Evolutionary conservation across 2,888 invertebrate species (phyloP).

Genomic region (Protodeltote pygarga): DNA sequence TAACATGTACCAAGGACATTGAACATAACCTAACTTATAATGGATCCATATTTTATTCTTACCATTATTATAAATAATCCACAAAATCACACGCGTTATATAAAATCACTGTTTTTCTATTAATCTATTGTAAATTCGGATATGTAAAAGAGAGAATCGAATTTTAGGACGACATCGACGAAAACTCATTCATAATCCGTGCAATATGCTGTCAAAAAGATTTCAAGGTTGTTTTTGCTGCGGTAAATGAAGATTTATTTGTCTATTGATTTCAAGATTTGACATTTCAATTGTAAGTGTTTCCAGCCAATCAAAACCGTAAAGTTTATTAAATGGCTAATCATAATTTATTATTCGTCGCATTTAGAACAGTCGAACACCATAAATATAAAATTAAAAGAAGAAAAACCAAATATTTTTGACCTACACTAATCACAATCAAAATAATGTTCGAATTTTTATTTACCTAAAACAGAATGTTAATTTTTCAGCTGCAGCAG

Average conservation of each 20-base stretch:
- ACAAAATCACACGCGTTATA: conserved; percentile 42
- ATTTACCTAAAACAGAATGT: no score
- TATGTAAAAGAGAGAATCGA: conserved; percentile 55
- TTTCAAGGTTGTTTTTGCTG: conserved; percentile 25
- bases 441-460: no score
- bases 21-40: conserved; percentile 69
- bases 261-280: conserved; percentile 7
- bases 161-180: conserved; percentile 62
- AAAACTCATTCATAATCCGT: conserved; percentile 69
- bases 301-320: conserved; percentile 3
- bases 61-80: conserved; percentile 62
- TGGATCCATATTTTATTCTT: conserved; percentile 32
- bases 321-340: conserved; percentile 1
- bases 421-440: background rate
- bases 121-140: conserved; percentile 50
- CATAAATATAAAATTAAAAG: conserved; percentile 1
- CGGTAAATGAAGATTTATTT: background rate
- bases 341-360: background rate
- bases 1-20: conserved; percentile 56
- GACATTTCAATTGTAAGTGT: rapidly evolving
- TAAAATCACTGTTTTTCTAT: conserved; percentile 31
- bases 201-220: conserved; percentile 66
- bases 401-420: no score
- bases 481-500: no score
- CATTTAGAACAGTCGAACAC: background rate